Evolutionary conservation across 2,797 vertebrate genomes (phyloP).

Genomic region (Diplodus sargus): DNA sequence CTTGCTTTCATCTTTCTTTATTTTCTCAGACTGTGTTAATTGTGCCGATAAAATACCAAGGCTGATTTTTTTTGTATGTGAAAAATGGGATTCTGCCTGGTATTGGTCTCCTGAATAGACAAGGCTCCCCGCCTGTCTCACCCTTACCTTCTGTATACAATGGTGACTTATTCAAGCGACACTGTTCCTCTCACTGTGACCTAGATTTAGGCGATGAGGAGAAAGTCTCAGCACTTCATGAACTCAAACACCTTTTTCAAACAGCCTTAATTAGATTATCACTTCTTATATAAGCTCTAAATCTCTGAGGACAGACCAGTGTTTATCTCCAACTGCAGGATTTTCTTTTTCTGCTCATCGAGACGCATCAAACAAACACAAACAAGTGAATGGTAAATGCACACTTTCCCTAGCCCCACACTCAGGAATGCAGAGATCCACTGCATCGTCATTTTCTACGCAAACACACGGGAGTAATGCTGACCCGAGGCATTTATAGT

Average conservation of each 20-base stretch:
- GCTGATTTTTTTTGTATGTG: too few relatives aligned
- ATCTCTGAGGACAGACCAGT: slow-evolving; percentile 11
- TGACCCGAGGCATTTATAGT: slow-evolving; percentile 31
- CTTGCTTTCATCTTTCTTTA: too few relatives aligned
- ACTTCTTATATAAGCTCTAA: slow-evolving; percentile 30
- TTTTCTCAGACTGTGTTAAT: too few relatives aligned
- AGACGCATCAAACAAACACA: slow-evolving; percentile 18
- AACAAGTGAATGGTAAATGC: slow-evolving; percentile 14
- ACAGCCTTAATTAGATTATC: slow-evolving; percentile 43
- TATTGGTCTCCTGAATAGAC: not conserved
- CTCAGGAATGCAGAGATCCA: slow-evolving; percentile 27
- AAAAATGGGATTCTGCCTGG: not conserved
- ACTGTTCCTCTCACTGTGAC: slow-evolving; percentile 29
- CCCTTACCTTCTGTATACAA: not conserved
- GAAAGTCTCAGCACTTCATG: slow-evolving; percentile 38
- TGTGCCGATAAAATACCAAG: too few relatives aligned
- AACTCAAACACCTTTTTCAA: slow-evolving; percentile 48
- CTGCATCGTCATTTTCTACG: slow-evolving; percentile 21
- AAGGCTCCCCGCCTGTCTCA: not conserved
- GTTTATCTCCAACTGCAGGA: slow-evolving; percentile 13
- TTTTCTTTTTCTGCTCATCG: not conserved
- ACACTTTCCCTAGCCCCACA: not conserved
- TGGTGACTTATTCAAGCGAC: slow-evolving; percentile 34
- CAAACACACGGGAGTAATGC: slow-evolving; percentile 6
- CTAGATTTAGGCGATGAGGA: slow-evolving; percentile 46